Evolutionary conservation across 2,113 vertebrate species (phyloP).

Genomic region (Thermophis baileyi): DNA sequence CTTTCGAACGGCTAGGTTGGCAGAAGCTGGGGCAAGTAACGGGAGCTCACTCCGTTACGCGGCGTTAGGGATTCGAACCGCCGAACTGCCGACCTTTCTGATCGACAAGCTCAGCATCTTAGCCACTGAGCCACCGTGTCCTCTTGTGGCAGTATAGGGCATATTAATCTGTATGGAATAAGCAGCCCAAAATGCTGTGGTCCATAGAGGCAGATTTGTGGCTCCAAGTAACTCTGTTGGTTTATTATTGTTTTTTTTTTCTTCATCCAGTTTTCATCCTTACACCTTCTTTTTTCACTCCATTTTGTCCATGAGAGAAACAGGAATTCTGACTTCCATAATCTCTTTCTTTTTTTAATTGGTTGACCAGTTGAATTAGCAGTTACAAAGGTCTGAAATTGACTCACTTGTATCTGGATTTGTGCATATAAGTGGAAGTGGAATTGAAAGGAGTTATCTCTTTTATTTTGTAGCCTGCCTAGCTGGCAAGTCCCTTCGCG

Average conservation of each 20-base stretch:
- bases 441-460: not conserved
- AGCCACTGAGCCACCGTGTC: no score
- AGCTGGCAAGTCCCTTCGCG: not conserved
- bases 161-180: not conserved
- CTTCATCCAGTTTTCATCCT: not conserved
- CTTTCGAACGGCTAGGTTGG: no score
- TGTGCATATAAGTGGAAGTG: not conserved
- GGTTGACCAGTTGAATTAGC: not conserved
- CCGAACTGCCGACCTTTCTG: no score
- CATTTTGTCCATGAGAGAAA: not conserved
- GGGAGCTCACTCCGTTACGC: no score
- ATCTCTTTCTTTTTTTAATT: not conserved
- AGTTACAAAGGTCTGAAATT: not conserved
- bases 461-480: not conserved
- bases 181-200: not conserved
- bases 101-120: no score
- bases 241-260: not conserved
- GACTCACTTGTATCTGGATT: not conserved
- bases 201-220: not conserved
- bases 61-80: no score
- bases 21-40: no score
- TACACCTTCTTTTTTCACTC: not conserved
- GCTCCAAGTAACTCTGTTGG: not conserved
- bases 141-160: no score
- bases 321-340: not conserved